phyloP scores from a whole-genome alignment of 2,888 invertebrate species.

The Diaprepes abbreviatus region DNA sequence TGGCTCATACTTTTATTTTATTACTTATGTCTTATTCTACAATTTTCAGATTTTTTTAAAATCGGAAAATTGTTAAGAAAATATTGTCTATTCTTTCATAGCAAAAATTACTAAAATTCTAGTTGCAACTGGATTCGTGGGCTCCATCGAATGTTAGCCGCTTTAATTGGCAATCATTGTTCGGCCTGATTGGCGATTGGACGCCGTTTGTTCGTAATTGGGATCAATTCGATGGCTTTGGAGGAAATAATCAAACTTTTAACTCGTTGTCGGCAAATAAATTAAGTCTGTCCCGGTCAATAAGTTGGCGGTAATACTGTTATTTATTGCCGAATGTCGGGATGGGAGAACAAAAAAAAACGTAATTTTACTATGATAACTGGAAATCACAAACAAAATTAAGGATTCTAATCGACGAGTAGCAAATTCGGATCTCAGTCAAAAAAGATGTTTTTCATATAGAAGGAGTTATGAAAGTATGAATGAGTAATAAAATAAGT shows the following conservation, averaged over 20 bases:
- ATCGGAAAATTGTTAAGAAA: no score
- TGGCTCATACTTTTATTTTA: no score
- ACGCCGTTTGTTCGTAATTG: slow-evolving; percentile 38
- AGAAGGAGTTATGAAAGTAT: no score
- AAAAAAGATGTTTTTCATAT: no score
- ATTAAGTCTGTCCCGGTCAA: slow-evolving; percentile 17
- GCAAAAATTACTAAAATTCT: not conserved
- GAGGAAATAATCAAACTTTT: slow-evolving; percentile 42
- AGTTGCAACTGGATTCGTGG: slow-evolving; percentile 8
- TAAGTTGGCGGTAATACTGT: slow-evolving; percentile 3
- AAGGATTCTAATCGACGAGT: no score
- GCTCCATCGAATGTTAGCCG: slow-evolving; percentile 16
- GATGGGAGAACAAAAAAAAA: not conserved
- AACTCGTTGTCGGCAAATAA: slow-evolving; percentile 38
- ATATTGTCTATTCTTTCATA: no score
- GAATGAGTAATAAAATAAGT: no score
- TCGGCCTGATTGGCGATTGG: slow-evolving; percentile 33
- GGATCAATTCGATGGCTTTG: slow-evolving; percentile 38
- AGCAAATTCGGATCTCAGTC: no score
- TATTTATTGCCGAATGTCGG: not conserved
- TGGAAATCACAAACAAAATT: no score
- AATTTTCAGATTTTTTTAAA: no score
- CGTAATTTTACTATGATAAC: no score
- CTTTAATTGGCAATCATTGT: slow-evolving; percentile 46
- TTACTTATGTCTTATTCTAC: no score